Percentiles rank a stretch among this genome's conserved stretches.
These are phyloP conservation scores for Bungarus multicinctus DNA, from an alignment of 2,113 vertebrate species.

Conservation along the genomic window DNA sequence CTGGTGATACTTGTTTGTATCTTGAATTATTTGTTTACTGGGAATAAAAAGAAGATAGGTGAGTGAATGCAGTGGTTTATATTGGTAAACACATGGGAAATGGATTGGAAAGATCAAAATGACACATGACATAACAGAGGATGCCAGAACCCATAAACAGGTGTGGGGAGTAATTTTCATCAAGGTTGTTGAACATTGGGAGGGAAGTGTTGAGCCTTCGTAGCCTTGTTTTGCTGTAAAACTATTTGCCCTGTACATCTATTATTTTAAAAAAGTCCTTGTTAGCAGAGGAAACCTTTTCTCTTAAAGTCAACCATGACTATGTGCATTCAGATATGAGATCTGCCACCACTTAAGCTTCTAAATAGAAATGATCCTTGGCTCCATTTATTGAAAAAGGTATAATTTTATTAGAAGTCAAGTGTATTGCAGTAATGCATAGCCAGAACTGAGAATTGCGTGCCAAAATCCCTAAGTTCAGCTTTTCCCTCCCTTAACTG, in stretches of 20 bases:
- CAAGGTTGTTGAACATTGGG: background rate
- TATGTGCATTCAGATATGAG: background rate
- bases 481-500: background rate
- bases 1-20: background rate
- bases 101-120: background rate
- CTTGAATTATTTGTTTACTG: background rate
- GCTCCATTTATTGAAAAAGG: background rate
- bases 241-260: background rate
- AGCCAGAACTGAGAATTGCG: background rate
- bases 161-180: background rate
- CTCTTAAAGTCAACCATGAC: background rate
- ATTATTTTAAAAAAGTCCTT: background rate
- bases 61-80: background rate
- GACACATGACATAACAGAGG: background rate
- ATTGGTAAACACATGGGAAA: background rate
- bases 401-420: background rate
- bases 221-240: background rate
- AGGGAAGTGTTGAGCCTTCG: background rate
- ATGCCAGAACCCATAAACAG: background rate
- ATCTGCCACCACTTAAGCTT: background rate
- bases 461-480: background rate
- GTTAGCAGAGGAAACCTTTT: background rate
- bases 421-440: background rate
- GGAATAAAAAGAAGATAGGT: background rate
- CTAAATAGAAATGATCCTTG: background rate